Evolutionary conservation across 2,888 invertebrate species (phyloP).

Genomic region (Theretra japonica): DNA sequence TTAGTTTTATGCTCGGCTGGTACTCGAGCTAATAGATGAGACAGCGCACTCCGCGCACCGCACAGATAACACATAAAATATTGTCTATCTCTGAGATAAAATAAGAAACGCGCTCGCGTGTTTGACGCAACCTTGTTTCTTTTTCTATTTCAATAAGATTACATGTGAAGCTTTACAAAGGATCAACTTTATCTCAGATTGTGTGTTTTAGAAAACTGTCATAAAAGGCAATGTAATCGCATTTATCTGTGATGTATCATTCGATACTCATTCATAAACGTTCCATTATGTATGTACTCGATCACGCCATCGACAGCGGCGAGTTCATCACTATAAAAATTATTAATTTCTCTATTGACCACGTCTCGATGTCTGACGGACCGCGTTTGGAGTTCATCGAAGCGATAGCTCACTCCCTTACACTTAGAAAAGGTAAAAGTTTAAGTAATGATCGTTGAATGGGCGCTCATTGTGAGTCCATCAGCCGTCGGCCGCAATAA

Average conservation of each 20-base stretch:
- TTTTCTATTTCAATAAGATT: constrained; percentile 64
- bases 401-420: constrained; percentile 36
- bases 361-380: constrained; percentile 28
- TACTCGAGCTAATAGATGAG: constrained; percentile 59
- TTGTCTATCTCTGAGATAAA: constrained; percentile 50
- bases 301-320: constrained; percentile 7
- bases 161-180: constrained; percentile 56
- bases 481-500: constrained; percentile 66
- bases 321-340: constrained; percentile 27
- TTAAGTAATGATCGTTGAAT: constrained; percentile 61
- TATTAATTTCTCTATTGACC: constrained; percentile 21
- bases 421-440: constrained; percentile 64
- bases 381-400: constrained; percentile 35
- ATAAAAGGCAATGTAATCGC: constrained; percentile 48
- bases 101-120: constrained; percentile 54
- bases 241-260: constrained; percentile 44
- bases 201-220: constrained; percentile 53
- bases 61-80: constrained; percentile 54
- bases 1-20: constrained; percentile 66
- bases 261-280: constrained; percentile 31
- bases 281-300: constrained; percentile 7
- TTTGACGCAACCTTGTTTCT: constrained; percentile 56
- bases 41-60: constrained; percentile 46
- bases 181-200: constrained; percentile 57
- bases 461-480: constrained; percentile 66